Evolutionary conservation across 2,113 vertebrate genomes (phyloP).

Genomic region (Nothobranchius furzeri): DNA sequence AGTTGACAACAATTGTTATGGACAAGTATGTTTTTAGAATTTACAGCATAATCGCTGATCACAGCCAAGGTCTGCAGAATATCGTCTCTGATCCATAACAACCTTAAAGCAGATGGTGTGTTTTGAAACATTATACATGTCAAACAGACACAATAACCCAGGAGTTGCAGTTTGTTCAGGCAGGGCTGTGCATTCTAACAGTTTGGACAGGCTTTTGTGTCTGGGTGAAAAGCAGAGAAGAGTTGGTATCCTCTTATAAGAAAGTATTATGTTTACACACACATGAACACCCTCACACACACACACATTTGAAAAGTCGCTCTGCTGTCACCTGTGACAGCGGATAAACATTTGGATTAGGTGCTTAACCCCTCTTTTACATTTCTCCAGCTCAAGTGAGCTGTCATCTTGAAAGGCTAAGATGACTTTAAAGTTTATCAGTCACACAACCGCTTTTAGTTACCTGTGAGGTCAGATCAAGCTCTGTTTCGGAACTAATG

Average conservation of each 20-base stretch:
- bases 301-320: constrained; percentile 6
- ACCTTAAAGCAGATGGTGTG: background rate
- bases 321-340: constrained; percentile 55
- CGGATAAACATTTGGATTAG: constrained; percentile 58
- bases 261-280: constrained; percentile 24
- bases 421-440: background rate
- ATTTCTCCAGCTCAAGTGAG: constrained; percentile 4
- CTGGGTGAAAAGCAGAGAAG: constrained; percentile 25
- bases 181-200: constrained; percentile 30
- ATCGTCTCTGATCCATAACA: too few relatives aligned
- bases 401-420: constrained; percentile 10
- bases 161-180: constrained; percentile 21
- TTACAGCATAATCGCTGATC: too few relatives aligned
- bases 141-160: constrained; percentile 1
- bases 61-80: too few relatives aligned
- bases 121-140: constrained; percentile 21
- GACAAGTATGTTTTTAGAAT: too few relatives aligned
- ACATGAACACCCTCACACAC: background rate
- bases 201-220: constrained; percentile 47
- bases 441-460: background rate
- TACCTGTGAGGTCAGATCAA: too few relatives aligned
- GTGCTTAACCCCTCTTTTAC: constrained; percentile 22
- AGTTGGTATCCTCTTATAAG: constrained; percentile 32
- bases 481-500: too few relatives aligned
- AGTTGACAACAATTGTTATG: too few relatives aligned